Percentiles rank a stretch among this genome's conserved stretches.
Evolutionary conservation across 1,140 invertebrate genomes (phyloP).

Genomic region (Homalodisca vitripennis): DNA sequence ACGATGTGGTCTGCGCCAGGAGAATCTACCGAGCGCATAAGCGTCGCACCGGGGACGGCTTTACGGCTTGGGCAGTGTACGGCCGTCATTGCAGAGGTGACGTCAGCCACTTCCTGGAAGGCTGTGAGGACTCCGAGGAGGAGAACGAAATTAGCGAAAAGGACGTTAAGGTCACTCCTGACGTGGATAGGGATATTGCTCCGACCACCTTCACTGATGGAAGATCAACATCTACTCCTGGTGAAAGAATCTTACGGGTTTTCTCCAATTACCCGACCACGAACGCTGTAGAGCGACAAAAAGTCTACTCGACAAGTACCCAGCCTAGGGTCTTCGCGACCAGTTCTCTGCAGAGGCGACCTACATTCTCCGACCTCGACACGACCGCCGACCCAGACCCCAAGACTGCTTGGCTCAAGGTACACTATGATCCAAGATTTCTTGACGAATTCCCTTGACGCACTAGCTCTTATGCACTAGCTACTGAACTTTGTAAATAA

Average conservation of each 20-base stretch:
- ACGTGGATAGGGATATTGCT: neutral
- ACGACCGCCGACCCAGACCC: no score
- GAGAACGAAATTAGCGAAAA: no score
- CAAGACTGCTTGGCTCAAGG: neutral
- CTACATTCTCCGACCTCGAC: no score
- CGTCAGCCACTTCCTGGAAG: constrained; percentile 46
- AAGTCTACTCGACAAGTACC: neutral
- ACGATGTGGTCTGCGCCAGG: constrained; percentile 64
- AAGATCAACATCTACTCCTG: neutral
- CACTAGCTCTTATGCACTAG: no score
- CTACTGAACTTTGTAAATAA: no score
- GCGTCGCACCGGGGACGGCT: constrained; percentile 63
- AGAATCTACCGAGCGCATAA: constrained; percentile 62
- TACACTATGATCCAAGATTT: neutral
- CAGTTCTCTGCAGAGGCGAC: no score
- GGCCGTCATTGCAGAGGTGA: constrained; percentile 47
- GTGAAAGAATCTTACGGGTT: neutral
- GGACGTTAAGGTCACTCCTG: neutral
- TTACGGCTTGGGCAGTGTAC: constrained; percentile 69
- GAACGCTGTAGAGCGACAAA: no score
- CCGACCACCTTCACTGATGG: neutral
- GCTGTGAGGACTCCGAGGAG: no score
- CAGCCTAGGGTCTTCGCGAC: neutral
- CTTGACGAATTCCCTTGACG: neutral
- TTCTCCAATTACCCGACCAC: no score